Evolutionary conservation across 2,888 invertebrate genomes (phyloP).

Genomic region (Aphrophora alni): DNA sequence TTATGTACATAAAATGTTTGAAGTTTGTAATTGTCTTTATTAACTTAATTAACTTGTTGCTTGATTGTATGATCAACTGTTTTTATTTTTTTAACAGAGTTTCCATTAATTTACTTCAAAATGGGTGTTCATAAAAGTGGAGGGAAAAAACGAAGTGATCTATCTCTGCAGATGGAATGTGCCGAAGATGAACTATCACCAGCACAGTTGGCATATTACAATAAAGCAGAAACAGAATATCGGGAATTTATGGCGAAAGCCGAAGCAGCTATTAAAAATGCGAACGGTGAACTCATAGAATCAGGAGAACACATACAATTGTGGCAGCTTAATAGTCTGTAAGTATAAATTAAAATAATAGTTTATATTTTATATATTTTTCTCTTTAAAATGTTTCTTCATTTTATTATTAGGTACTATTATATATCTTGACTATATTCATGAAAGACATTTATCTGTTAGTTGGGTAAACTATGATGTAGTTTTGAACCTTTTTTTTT

Average conservation of each 20-base stretch:
- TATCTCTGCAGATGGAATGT: conserved; percentile 63
- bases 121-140: not conserved
- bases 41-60: no score
- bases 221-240: conserved; percentile 70
- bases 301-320: not conserved
- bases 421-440: no score
- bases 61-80: no score
- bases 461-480: no score
- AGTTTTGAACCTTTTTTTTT: no score
- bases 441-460: no score
- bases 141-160: not conserved
- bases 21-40: no score
- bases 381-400: no score
- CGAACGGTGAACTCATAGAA: conserved; percentile 29
- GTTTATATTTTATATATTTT: no score
- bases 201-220: conserved; percentile 67
- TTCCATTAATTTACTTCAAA: not conserved
- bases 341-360: not conserved
- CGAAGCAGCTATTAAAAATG: conserved; percentile 63
- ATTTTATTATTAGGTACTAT: no score
- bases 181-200: conserved; percentile 74
- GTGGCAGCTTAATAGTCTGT: not conserved
- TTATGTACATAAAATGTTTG: no score
- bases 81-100: not conserved
- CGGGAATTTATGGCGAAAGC: conserved; percentile 68